phyloP scores from a whole-genome alignment of 2,113 vertebrate species.

The human region DNA sequence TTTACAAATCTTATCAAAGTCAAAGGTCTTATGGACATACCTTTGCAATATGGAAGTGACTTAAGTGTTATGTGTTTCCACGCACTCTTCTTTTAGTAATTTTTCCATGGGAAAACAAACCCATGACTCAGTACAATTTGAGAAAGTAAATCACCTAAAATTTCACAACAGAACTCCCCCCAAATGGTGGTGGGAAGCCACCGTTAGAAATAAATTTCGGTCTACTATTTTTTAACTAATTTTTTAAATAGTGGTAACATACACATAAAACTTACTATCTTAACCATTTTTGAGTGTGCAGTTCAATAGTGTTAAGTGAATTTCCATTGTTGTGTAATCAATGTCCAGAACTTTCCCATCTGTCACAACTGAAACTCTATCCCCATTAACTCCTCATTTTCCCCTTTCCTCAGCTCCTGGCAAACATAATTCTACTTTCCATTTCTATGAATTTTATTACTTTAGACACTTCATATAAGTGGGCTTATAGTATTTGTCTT shows the following conservation, averaged over 20 bases:
- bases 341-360: neutral
- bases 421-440: neutral
- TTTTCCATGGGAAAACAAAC: neutral
- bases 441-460: neutral
- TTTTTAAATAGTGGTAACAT: neutral
- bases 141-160: neutral
- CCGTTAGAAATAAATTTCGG: neutral
- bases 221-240: neutral
- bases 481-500: neutral
- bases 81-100: neutral
- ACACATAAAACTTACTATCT: neutral
- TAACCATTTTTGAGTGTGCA: neutral
- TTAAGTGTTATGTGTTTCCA: neutral
- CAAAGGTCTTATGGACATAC: neutral
- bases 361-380: neutral
- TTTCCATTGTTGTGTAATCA: neutral
- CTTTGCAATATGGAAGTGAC: neutral
- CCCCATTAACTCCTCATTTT: neutral
- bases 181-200: neutral
- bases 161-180: neutral
- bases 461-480: neutral
- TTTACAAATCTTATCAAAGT: neutral
- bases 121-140: neutral
- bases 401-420: accelerated
- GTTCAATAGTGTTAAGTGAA: neutral